Percentiles rank a stretch among this genome's conserved stretches.
Conservation (phyloP, 2,888 invertebrate genomes). For the Ophioninae sp. region DNA sequence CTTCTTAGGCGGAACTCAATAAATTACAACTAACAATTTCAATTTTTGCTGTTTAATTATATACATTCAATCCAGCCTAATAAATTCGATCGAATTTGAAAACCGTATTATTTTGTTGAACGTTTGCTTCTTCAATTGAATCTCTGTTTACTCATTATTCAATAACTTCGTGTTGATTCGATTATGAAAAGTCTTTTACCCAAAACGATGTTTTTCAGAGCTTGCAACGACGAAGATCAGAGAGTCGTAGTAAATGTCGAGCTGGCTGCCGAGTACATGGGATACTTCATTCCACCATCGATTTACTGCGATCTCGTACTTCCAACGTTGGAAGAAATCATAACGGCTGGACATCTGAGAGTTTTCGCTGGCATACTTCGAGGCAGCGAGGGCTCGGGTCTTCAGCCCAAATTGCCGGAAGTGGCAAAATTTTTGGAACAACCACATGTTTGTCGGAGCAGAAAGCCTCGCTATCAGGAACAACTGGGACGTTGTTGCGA, state of each 20-base stretch:
- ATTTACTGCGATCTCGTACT: slow-evolving; percentile 87
- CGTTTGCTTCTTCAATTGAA: too few species aligned
- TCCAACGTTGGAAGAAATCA: slow-evolving; percentile 83
- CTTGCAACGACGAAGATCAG: slow-evolving; percentile 86
- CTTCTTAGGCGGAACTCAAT: too few species aligned
- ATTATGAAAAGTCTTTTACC: neutral
- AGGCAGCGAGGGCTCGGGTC: slow-evolving; percentile 82
- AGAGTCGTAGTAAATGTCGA: slow-evolving; percentile 85
- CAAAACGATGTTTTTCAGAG: slow-evolving; percentile 78
- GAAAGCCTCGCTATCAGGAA: slow-evolving; percentile 84
- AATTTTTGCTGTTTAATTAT: neutral
- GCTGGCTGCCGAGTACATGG: slow-evolving; percentile 87
- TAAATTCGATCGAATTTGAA: neutral
- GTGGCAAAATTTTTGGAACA: slow-evolving; percentile 84
- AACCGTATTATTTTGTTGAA: neutral
- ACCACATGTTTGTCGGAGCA: slow-evolving; percentile 84
- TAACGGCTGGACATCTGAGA: slow-evolving; percentile 83
- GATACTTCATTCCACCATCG: slow-evolving; percentile 87
- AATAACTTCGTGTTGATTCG: too few species aligned
- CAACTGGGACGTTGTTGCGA: slow-evolving; percentile 83
- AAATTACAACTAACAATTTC: too few species aligned
- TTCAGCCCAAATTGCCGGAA: slow-evolving; percentile 82
- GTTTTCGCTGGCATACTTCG: slow-evolving; percentile 85
- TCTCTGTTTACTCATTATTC: too few species aligned
- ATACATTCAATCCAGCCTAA: neutral